Base-by-base conservation (phyloP, 2,113 vertebrate species). In the Macquaria australasica region DNA sequence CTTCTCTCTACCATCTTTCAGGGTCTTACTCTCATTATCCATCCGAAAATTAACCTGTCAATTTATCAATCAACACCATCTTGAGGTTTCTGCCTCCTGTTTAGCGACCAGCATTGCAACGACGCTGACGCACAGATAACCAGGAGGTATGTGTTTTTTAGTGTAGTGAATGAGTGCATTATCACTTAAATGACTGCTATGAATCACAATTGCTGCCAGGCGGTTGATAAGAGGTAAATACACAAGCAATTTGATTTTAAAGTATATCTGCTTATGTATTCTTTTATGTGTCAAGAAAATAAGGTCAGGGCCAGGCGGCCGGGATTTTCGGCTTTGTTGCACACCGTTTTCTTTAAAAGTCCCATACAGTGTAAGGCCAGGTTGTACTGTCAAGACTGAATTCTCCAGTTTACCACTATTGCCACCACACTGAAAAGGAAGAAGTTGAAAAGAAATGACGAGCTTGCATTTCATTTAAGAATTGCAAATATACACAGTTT, bases 61-160 rank as follows among this genome's bases (percentile, higher is more conserved):
- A 98, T 99, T 98, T 99, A 98, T 99, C 98, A 98, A 98, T 98
- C 98, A 98, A 97, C 97, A 97, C 97, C 97, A 99, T 98, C 98
- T 98, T 96, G 96, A 96, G 97, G 97, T 97, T 94, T 97, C 95
- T 96, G 97, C 96, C 97, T 97, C 96, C 96, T 96, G 91, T 95
- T 94, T 90, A 66, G 95, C 95, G 95, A 96, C 96, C 95, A 88
- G 96, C 95, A 91, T 96, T 93, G 96, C 96, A 87, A 96, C 93
- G 95, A 95, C 96, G 96, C 96, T 95, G 97, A 96, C 97, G 96
- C 95, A 93, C 96, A 96, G 97, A 98, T 98, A 98, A 98, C 96
- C 96, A 96, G 96, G 96, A 97, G 96, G 95, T 95, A 96, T 94
- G 92, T 96, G 97, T 98, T 98, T 98, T 97, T 97, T 97, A 97